Evolutionary conservation across 2,797 vertebrate species (phyloP).

Genomic region (Sarcophilus harrisii): DNA sequence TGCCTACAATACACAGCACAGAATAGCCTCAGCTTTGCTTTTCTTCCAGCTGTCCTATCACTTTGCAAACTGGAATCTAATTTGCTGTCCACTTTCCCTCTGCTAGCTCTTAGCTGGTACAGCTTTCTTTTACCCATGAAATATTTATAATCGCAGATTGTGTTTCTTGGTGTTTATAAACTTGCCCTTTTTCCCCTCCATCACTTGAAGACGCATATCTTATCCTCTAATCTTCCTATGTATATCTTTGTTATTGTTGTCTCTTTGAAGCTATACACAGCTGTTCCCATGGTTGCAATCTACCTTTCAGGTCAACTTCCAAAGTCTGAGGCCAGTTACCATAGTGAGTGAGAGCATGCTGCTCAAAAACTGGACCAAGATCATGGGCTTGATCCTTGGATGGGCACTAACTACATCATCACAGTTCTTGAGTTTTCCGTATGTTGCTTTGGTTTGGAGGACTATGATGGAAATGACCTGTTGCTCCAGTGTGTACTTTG

Average conservation of each 20-base stretch:
- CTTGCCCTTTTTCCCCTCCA: constrained; percentile 57
- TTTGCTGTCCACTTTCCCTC: constrained; percentile 61
- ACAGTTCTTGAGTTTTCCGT: constrained; percentile 11
- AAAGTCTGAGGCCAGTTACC: not conserved
- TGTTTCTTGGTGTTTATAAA: constrained; percentile 69
- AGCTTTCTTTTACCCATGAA: constrained; percentile 75
- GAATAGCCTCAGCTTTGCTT: constrained; percentile 68
- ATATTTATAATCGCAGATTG: constrained; percentile 81
- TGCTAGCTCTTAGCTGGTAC: constrained; percentile 55
- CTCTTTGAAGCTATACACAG: not conserved
- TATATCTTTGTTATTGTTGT: not conserved
- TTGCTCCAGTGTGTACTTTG: not conserved
- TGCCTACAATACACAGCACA: constrained; percentile 50
- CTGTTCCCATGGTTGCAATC: not conserved
- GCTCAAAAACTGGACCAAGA: not conserved
- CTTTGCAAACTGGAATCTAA: constrained; percentile 72
- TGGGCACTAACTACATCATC: not conserved
- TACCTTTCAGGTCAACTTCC: not conserved
- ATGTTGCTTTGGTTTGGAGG: not conserved
- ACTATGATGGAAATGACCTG: not conserved
- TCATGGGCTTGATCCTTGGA: not conserved
- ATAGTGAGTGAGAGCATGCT: not conserved
- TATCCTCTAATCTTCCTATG: constrained; percentile 1
- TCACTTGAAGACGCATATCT: constrained; percentile 48
- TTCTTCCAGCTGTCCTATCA: constrained; percentile 63